Evolutionary conservation across 2,113 vertebrate species (phyloP).

Genomic region (Reinhardtius hippoglossoides): DNA sequence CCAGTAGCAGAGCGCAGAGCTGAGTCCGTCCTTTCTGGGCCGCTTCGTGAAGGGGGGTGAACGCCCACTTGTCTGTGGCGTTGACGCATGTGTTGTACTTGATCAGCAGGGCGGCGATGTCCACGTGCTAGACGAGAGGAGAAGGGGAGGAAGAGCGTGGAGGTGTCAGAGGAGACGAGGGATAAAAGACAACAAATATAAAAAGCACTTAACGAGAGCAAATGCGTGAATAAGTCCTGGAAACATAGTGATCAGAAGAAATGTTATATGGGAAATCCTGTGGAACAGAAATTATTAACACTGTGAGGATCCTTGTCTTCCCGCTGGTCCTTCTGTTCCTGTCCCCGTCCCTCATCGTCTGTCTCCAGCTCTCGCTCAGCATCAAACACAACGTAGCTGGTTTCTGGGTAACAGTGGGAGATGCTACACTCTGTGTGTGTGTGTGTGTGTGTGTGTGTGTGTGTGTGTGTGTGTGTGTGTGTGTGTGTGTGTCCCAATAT

Average conservation of each 20-base stretch:
- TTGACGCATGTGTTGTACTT: constrained; percentile 88
- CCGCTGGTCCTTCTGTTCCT: not conserved
- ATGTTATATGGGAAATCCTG: constrained; percentile 15
- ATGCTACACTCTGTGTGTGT: constrained; percentile 15
- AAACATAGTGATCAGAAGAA: not conserved
- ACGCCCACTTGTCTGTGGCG: constrained; percentile 87
- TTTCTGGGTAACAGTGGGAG: constrained; percentile 20
- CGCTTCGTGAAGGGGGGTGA: constrained; percentile 86
- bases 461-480: constrained; percentile 15
- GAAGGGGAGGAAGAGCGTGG: constrained; percentile 43
- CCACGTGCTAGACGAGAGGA: constrained; percentile 85
- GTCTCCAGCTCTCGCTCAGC: constrained; percentile 14
- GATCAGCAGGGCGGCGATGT: constrained; percentile 86
- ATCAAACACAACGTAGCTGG: constrained; percentile 37
- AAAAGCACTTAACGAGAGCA: constrained; percentile 7
- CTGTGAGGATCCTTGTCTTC: constrained; percentile 27
- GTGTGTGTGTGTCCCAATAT: constrained; percentile 29
- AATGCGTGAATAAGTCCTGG: constrained; percentile 21
- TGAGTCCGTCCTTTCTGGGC: constrained; percentile 88
- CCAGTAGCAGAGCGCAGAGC: constrained; percentile 85
- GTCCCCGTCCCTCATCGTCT: not conserved
- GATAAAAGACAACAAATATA: constrained; percentile 5
- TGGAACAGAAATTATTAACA: constrained; percentile 37
- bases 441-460: constrained; percentile 29
- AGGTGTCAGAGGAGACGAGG: not conserved